phyloP scores from a whole-genome alignment of 1,140 invertebrate species.

The Drosophila auraria region DNA sequence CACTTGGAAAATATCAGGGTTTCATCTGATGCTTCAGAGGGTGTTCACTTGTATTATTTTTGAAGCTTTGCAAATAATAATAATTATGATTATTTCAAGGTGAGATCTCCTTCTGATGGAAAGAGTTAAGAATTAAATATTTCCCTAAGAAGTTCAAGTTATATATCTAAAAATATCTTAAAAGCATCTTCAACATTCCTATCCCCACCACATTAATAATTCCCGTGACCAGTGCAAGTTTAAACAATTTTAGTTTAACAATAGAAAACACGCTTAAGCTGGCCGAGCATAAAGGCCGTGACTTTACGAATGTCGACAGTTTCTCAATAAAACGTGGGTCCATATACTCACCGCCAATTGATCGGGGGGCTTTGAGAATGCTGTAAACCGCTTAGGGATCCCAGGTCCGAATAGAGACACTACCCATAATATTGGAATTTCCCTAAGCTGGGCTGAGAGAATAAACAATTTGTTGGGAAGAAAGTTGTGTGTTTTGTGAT shows the following conservation, averaged over 20 bases:
- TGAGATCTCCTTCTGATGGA: not conserved
- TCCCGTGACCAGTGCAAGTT: slow-evolving; percentile 17
- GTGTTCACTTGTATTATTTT: slow-evolving; percentile 5
- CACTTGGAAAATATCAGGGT: slow-evolving; percentile 27
- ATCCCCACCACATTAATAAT: not conserved
- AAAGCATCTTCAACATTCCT: not conserved
- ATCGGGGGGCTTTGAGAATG: slow-evolving; percentile 29
- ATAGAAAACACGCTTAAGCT: slow-evolving; percentile 51
- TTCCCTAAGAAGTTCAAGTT: too few relatives aligned
- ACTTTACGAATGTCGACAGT: slow-evolving; percentile 40
- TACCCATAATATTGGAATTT: slow-evolving; percentile 42
- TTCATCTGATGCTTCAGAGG: slow-evolving; percentile 2
- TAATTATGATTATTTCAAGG: slow-evolving; percentile 1
- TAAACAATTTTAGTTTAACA: slow-evolving; percentile 38
- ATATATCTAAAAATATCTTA: not conserved
- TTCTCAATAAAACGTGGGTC: slow-evolving; percentile 30
- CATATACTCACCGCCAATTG: slow-evolving; percentile 6
- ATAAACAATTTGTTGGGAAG: slow-evolving; percentile 71
- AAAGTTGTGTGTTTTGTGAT: slow-evolving; percentile 61
- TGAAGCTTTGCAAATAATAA: slow-evolving; percentile 20
- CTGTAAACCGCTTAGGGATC: slow-evolving; percentile 54
- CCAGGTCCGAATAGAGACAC: slow-evolving; percentile 21
- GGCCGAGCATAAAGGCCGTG: slow-evolving; percentile 28
- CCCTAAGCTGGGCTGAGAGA: slow-evolving; percentile 36
- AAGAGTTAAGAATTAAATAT: too few relatives aligned